Percentiles rank a stretch among this genome's conserved stretches.
phyloP scores from a whole-genome alignment of 1,140 invertebrate genomes.

The Aricia agestis region DNA sequence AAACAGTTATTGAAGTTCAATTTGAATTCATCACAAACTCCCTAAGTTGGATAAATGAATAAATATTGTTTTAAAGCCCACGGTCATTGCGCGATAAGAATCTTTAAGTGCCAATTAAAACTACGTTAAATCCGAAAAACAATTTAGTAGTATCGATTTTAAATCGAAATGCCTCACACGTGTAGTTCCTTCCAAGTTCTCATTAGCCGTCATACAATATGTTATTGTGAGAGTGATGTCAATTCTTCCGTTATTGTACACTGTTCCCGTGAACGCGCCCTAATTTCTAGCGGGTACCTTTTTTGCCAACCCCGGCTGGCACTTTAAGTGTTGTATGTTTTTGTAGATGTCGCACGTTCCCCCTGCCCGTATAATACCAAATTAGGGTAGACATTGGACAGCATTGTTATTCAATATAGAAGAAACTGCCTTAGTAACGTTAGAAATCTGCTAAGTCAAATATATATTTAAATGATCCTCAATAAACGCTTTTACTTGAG shows the following conservation, averaged over 20 bases:
- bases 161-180: not conserved
- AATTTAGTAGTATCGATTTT: no score
- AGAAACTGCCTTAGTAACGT: no score
- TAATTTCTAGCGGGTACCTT: not conserved
- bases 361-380: constrained; percentile 1
- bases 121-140: not conserved
- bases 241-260: not conserved
- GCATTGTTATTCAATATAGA: constrained; percentile 4
- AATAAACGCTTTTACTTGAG: not conserved
- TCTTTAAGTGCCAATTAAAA: not conserved
- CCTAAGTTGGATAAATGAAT: not conserved
- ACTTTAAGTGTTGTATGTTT: constrained; percentile 2
- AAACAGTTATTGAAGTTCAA: not conserved
- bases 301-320: constrained; percentile 1
- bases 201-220: not conserved
- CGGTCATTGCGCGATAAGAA: not conserved
- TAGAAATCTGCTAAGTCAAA: not conserved
- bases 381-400: constrained; percentile 5
- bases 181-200: not conserved
- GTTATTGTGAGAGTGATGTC: not conserved
- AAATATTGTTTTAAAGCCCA: not conserved
- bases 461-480: not conserved
- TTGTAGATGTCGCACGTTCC: constrained; percentile 7
- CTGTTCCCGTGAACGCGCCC: not conserved
- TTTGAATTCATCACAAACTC: not conserved